Base-by-base conservation (phyloP, 2,888 invertebrate species). In the Melanophora roralis region DNA sequence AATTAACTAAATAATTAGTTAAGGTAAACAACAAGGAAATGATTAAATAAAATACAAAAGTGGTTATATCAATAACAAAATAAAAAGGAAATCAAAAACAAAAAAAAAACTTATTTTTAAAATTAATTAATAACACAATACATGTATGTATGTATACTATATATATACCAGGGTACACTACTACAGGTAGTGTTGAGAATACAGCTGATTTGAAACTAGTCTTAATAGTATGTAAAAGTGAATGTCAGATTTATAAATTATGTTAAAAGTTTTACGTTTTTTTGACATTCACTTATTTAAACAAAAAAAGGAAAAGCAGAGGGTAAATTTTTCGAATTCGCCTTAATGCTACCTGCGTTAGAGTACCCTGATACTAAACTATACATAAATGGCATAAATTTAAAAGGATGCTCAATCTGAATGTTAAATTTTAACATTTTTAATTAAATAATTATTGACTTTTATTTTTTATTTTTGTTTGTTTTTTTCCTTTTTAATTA, bases 31-130 rank as follows among this genome's bases (percentile, higher is more conserved):
- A 27, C 45, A 53, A 62, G 45, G 64, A 65, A 55, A 76, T 78
- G 82, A 81, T 71, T 72, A 78, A 82, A 79, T 49, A 65, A 75
- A 38, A 38, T 78, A 82, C 78, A 82, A 81, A n/a, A n/a, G n/a
- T n/a, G n/a, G n/a, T n/a, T n/a, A n/a, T n/a, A 83, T 81, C 72
- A 79, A 77, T 82, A 78, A 83, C 71, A 83, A 60, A 69, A 57
- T 75, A 75, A 74, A 77, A 81, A 84, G 81, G 62, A 75, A 80
- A 77, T 77, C 80, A 21, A 43, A 34, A 80, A 65, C 78, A 77
- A 60, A 81, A 74, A 76, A 65, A 53, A 49, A 23, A 32, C 38
- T 16, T 19, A 59, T 27, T 49, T 55, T 53, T 27, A 47, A 34
- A 67, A 53, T 68, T 60, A 64, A 2, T 64, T 55, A 72, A 23